Conservation (phyloP, 2,888 invertebrate species). For the Silvanus unidentatus region DNA sequence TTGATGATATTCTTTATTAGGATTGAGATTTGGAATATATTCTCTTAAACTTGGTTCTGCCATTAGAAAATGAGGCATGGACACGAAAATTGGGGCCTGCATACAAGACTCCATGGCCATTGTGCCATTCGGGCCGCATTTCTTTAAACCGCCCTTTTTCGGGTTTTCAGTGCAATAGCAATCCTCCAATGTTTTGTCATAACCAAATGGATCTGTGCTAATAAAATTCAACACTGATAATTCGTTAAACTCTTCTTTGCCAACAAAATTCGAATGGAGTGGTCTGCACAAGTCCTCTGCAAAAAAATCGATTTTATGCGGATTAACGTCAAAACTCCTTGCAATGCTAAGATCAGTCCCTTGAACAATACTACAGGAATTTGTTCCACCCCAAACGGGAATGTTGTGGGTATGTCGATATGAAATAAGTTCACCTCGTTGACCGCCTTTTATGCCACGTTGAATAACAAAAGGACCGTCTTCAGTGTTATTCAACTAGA, state of each 20-base stretch:
- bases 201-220: neutral
- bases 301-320: constrained; percentile 1
- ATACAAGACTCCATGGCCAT: neutral
- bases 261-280: neutral
- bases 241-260: neutral
- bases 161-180: neutral
- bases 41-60: neutral
- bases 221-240: neutral
- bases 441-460: neutral
- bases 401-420: neutral
- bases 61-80: neutral
- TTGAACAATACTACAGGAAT: neutral
- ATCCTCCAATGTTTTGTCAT: neutral
- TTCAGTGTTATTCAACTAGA: constrained; percentile 3
- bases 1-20: neutral
- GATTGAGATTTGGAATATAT: neutral
- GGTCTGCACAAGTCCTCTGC: constrained; percentile 1
- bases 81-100: neutral
- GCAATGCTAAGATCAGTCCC: constrained; percentile 2
- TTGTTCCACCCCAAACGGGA: neutral
- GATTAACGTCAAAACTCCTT: neutral
- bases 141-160: neutral
- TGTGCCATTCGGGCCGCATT: neutral
- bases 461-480: neutral
- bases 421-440: neutral